These are phyloP conservation scores for Teinopalpus imperialis DNA, from an alignment of 2,888 invertebrate genomes.

Conservation along the genomic window DNA sequence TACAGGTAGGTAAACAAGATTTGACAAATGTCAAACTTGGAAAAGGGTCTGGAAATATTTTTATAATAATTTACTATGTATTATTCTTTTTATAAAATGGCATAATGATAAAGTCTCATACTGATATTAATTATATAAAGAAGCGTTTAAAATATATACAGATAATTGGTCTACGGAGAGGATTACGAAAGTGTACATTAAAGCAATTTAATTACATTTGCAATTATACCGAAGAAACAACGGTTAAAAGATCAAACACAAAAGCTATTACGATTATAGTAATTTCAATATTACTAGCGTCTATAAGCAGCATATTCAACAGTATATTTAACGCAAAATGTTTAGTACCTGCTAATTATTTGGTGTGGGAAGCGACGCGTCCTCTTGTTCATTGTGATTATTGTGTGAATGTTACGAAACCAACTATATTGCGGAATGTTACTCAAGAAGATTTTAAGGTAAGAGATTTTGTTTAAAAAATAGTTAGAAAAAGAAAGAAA, in stretches of 20 bases:
- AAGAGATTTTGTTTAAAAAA: conserved; percentile 33
- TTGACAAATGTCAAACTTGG: conserved; percentile 17
- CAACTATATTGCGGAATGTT: conserved; percentile 86
- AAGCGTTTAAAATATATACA: conserved; percentile 44
- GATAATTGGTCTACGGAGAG: conserved; percentile 50
- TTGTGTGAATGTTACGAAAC: conserved; percentile 86
- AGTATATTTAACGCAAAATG: conserved; percentile 85
- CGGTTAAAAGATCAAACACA: conserved; percentile 40
- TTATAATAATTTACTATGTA: too few species aligned
- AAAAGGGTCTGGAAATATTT: conserved; percentile 1
- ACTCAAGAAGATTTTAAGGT: conserved; percentile 85
- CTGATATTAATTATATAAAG: conserved; percentile 15
- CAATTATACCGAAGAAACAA: conserved; percentile 40
- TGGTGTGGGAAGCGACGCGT: conserved; percentile 93
- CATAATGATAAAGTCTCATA: conserved; percentile 26
- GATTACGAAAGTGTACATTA: conserved; percentile 44
- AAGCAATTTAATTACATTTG: conserved; percentile 51
- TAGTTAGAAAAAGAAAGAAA: too few species aligned
- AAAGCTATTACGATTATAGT: conserved; percentile 41
- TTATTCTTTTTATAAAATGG: conserved; percentile 24
- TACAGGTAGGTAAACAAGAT: conserved; percentile 9
- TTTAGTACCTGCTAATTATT: conserved; percentile 90
- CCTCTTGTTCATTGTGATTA: conserved; percentile 91
- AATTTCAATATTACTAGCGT: conserved; percentile 44
- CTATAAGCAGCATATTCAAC: conserved; percentile 46